Evolutionary conservation across 2,113 vertebrate genomes (phyloP), one percentile per base, ranked within the genome.

Genomic region (Megaptera novaeangliae): DNA sequence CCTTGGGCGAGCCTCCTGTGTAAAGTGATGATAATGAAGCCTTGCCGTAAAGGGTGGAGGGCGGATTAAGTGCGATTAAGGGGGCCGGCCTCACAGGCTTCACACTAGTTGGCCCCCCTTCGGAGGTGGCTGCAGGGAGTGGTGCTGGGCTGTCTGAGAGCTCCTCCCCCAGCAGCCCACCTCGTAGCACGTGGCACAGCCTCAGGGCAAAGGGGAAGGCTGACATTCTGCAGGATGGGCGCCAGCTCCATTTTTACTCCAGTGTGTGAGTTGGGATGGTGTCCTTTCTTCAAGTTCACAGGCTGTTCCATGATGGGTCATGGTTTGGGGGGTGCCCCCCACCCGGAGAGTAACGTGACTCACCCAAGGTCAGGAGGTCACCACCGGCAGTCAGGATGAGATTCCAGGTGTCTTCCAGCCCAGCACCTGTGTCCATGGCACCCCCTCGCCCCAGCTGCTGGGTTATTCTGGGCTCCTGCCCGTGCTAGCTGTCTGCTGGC

Each of bases 401-500:
- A 21, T 69, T 97, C 95, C 97, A 96, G 97, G 96, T 97, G 97
- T 89, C 94, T 64, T 84, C 9, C 15, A 83, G 86, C 93, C 96
- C 94, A 36, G 55, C 0, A 55, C 89, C 92, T 13, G 86, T 72
- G 91, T 83, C 91, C n/a, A 0, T 64, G 63, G 75, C 91, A 92
- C 69, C 69, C 94, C 69, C 64, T 78, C 8, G 20, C 61, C 92
- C 88, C 97, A 97, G 98, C 97, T 97, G 97, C 97, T 96, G 97
- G 81, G 96, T 84, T 98, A 98, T 98, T 98, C 98, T 88, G 91
- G 96, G 88, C 75, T 64, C 59, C 49, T 27, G 94, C 96, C 64
- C 1, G 3, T 91, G 97, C 95, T 97, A 97, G 97, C 97, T 93
- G 94, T 84, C 94, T 92, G 87, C 69, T 83, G 94, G 94, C 95